Conservation (phyloP, 2,797 vertebrate species). For the Coreius guichenoti region DNA sequence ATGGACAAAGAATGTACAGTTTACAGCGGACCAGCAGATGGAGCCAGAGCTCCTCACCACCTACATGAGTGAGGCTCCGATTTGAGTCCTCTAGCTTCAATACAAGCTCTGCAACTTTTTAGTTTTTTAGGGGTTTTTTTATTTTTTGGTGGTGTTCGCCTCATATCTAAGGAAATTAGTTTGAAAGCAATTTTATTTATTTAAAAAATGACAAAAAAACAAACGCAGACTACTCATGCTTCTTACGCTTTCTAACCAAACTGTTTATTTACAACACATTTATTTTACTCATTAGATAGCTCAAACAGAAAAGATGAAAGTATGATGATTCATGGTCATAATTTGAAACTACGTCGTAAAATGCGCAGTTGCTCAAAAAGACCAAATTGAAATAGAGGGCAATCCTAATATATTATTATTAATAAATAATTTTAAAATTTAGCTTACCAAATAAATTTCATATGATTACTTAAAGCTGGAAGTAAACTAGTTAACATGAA, state of each 20-base stretch:
- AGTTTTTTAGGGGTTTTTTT: fast-evolving
- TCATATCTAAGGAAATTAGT: neutral
- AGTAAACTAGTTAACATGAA: neutral
- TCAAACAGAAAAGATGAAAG: neutral
- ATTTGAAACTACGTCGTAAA: neutral
- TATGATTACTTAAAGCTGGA: neutral
- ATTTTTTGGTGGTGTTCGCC: too few relatives aligned
- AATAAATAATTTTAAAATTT: neutral
- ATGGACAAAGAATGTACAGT: neutral
- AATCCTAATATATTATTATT: neutral
- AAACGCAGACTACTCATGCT: neutral
- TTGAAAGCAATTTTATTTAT: neutral
- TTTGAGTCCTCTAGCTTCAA: neutral
- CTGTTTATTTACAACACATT: neutral
- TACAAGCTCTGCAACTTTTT: too few relatives aligned
- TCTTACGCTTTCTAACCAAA: neutral
- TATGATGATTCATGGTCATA: neutral
- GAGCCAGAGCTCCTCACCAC: neutral
- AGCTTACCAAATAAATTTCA: neutral
- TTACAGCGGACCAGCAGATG: slow-evolving; percentile 6
- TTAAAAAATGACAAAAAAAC: neutral
- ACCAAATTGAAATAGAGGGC: neutral
- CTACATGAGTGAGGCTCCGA: neutral
- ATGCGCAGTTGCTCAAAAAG: neutral
- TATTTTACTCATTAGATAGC: neutral